These are phyloP conservation scores for Rhombomys opimus DNA, from an alignment of 2,113 vertebrate genomes.

Conservation along the genomic window DNA sequence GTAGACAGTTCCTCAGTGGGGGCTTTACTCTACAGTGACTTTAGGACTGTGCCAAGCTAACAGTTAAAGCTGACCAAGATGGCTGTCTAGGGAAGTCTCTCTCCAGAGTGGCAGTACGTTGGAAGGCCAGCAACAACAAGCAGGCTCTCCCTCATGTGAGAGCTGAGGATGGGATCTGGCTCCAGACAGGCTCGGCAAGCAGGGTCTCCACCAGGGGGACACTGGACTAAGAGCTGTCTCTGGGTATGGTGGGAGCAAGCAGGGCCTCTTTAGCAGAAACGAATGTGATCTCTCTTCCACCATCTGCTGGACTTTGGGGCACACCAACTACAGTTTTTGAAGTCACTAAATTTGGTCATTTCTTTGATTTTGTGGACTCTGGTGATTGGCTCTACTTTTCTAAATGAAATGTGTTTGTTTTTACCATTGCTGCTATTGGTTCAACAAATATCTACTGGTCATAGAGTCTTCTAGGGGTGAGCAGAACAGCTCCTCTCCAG, in stretches of 20 bases:
- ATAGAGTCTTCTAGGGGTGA: neutral
- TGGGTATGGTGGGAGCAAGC: neutral
- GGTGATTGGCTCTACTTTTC: neutral
- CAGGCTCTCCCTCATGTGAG: neutral
- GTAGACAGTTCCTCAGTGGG: neutral
- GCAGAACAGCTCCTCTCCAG: neutral
- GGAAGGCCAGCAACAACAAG: neutral
- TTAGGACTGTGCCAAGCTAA: neutral
- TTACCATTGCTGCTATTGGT: neutral
- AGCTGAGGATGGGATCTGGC: neutral
- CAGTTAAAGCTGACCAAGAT: neutral
- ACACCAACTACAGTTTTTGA: neutral
- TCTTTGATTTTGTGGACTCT: neutral
- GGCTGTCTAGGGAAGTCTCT: neutral
- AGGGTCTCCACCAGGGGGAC: neutral
- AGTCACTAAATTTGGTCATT: neutral
- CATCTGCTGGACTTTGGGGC: neutral
- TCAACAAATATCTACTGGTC: neutral
- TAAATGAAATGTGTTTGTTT: neutral
- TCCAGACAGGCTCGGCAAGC: neutral
- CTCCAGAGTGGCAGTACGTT: neutral
- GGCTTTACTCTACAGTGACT: neutral
- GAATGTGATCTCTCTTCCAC: neutral
- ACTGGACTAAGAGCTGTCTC: neutral
- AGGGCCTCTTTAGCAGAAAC: neutral